Evolutionary conservation across 2,888 invertebrate species (phyloP), one percentile per base, ranked within the genome.

Genomic region (Clanis bilineata): DNA sequence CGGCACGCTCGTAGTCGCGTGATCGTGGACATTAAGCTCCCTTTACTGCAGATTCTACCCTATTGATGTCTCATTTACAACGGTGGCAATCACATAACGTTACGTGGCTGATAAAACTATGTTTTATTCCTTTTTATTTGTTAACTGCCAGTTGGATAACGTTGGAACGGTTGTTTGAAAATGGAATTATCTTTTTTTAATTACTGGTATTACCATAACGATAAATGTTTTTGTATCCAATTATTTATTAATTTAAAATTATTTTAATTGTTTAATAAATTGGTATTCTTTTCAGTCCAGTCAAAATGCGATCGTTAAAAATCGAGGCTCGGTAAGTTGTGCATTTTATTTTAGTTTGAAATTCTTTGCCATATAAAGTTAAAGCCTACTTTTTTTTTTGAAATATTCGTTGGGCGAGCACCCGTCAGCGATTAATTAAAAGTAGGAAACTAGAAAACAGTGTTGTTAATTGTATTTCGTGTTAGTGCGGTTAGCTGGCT

Each of bases 21-120:
- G 72, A 61, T 41, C 47, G 22, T 32, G 43, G 61, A 66, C 72
- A 72, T 72, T 72, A 72, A 57, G 28, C 45, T 47, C 36, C 58
- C 58, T 64, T 62, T 60, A 59, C 66, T 60, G 55, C 63, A 59
- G 70, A 66, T 66, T 68, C 62, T 57, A 57, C 57, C 36, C 60
- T 61, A 66, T 70, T 70, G 71, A 72, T 67, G 71, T 69, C 72
- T 72, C 66, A 67, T 64, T 73, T 65, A 70, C 59, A 60, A 59
- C 59, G 63, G 61, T 55, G 63, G 59, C 54, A 44, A 51, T 59
- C 61, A 47, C 55, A 21, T 59, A 18, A 38, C 54, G 28, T 43
- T 51, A 18, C 51, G 51, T 51, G 51, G 28, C 51, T 32, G 51
- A 51, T 51, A 51, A 51, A 32, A 32, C 51, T 15, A 10, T 51